Conservation (phyloP, 2,797 vertebrate species). For the Gymnocypris eckloni region DNA sequence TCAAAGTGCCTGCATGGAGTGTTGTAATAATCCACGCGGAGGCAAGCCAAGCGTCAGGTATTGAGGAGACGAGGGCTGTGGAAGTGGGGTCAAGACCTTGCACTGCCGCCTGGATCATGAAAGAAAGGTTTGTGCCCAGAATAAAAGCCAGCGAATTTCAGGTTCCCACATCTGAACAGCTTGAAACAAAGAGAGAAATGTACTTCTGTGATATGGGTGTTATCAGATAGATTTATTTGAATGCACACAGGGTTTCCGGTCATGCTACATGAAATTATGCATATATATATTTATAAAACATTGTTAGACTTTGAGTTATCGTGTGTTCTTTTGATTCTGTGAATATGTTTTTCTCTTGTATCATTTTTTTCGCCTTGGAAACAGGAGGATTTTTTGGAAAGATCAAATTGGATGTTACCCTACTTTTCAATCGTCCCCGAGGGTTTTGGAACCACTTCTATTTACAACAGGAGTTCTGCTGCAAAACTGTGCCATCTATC, state of each 20-base stretch:
- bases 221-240: conserved; percentile 35
- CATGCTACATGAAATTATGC: conserved; percentile 17
- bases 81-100: conserved; percentile 78
- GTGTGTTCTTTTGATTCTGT: background rate
- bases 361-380: conserved; percentile 40
- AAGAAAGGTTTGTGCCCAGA: conserved; percentile 75
- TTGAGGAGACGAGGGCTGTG: conserved; percentile 69
- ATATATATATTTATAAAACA: conserved; percentile 25
- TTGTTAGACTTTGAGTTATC: conserved; percentile 3
- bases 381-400: conserved; percentile 44
- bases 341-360: conserved; percentile 28
- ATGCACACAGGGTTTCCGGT: conserved; percentile 25
- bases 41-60: conserved; percentile 67
- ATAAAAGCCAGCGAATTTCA: conserved; percentile 66
- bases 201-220: conserved; percentile 27
- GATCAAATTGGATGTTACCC: conserved; percentile 58
- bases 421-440: conserved; percentile 54
- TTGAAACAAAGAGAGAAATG: conserved; percentile 59
- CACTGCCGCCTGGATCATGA: conserved; percentile 73
- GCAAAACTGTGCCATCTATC: conserved; percentile 57
- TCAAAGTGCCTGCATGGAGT: conserved; percentile 74
- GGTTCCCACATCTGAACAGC: conserved; percentile 61
- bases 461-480: conserved; percentile 52
- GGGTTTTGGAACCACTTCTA: conserved; percentile 58
- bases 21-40: conserved; percentile 73